Percentiles rank a stretch among this genome's conserved stretches.
Conservation (phyloP, 2,113 vertebrate species). For the Panurus biarmicus region DNA sequence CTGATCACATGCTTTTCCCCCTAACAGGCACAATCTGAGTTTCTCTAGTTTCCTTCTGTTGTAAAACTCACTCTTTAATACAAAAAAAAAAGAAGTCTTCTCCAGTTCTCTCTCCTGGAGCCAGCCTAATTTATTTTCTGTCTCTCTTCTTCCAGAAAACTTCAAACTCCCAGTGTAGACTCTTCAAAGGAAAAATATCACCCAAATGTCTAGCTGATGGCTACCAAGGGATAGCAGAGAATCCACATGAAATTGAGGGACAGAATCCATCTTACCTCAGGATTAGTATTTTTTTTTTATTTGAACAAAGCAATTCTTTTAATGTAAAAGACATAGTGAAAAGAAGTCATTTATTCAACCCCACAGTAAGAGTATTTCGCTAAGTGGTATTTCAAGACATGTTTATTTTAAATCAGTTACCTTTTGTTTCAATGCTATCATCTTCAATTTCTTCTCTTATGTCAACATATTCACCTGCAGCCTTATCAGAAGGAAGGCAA, state of each 20-base stretch:
- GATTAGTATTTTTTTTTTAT: neutral
- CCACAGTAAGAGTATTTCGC: neutral
- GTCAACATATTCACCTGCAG: conserved; percentile 82
- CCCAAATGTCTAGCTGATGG: neutral
- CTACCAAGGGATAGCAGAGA: neutral
- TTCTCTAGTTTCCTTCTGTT: neutral
- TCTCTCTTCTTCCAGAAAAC: neutral
- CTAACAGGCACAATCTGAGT: neutral
- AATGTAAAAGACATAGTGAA: neutral
- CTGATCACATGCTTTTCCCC: neutral
- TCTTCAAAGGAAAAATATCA: neutral
- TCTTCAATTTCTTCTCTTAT: conserved; percentile 85
- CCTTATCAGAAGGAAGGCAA: conserved; percentile 65
- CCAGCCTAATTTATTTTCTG: neutral
- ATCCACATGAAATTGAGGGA: neutral
- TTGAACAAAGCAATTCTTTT: neutral
- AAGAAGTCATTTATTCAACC: neutral
- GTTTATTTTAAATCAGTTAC: conserved; percentile 46
- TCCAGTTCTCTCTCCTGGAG: neutral
- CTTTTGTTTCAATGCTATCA: conserved; percentile 75
- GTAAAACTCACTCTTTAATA: neutral
- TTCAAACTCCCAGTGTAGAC: neutral
- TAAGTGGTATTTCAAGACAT: neutral
- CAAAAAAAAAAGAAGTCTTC: neutral
- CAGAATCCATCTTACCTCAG: neutral